phyloP scores from a whole-genome alignment of 2,797 vertebrate species.

The Acipenser oxyrinchus region DNA sequence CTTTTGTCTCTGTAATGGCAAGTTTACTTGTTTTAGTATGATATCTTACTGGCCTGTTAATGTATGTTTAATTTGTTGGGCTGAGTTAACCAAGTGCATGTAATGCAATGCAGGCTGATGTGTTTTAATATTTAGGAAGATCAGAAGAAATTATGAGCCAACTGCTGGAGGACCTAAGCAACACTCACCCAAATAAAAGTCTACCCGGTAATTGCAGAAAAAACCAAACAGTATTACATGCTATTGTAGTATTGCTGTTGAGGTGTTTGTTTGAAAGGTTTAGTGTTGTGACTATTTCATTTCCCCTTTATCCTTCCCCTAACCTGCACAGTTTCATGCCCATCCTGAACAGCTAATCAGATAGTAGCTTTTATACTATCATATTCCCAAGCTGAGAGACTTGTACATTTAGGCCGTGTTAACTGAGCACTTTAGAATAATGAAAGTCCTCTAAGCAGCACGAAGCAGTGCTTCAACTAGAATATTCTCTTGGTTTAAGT shows the following conservation, averaged over 20 bases:
- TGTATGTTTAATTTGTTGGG: no score
- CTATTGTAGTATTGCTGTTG: neutral
- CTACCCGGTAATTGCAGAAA: neutral
- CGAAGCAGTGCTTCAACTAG: neutral
- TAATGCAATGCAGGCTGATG: no score
- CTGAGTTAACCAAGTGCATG: no score
- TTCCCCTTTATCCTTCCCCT: constrained; percentile 10
- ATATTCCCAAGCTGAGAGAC: constrained; percentile 3
- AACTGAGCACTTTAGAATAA: neutral
- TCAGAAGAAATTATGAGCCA: no score
- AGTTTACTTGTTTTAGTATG: no score
- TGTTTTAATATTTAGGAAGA: no score
- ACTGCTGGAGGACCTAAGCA: no score
- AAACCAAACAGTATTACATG: neutral
- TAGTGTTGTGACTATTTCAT: neutral
- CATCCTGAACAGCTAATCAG: constrained; percentile 3
- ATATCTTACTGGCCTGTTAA: no score
- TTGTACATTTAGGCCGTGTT: constrained; percentile 6
- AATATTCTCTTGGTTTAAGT: constrained; percentile 8
- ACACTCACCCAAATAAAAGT: no score
- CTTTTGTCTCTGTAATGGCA: no score
- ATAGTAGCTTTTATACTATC: constrained; percentile 7
- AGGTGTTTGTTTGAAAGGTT: neutral
- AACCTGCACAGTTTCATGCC: constrained; percentile 1
- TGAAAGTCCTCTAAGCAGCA: constrained; percentile 2